Conservation (phyloP, 2,888 invertebrate genomes). For the Metacarcinus magister region DNA sequence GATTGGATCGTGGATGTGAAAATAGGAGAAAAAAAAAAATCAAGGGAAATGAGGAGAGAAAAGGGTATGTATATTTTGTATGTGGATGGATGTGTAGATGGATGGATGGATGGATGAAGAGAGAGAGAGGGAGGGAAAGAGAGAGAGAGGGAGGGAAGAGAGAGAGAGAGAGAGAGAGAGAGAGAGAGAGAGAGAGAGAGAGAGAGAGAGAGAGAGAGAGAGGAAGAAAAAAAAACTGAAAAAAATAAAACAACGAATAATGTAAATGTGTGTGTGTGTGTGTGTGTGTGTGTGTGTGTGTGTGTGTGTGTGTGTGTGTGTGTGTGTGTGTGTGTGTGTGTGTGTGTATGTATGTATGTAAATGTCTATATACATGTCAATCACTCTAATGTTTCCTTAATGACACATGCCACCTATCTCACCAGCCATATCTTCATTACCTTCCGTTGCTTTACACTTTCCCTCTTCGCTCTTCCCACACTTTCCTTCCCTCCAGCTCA, state of each 20-base stretch:
- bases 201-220: constrained; percentile 20
- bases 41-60: background rate
- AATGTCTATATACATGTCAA: too few relatives aligned
- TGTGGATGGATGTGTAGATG: background rate
- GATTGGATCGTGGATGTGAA: background rate
- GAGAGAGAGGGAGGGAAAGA: background rate
- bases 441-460: background rate
- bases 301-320: too few relatives aligned
- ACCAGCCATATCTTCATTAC: too few relatives aligned
- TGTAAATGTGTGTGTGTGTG: too few relatives aligned
- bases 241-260: too few relatives aligned
- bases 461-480: background rate
- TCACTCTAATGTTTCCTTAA: too few relatives aligned
- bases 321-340: too few relatives aligned
- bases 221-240: too few relatives aligned
- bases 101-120: background rate
- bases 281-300: too few relatives aligned
- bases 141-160: background rate
- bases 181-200: constrained; percentile 7
- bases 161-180: background rate
- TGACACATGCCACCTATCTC: background rate
- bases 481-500: background rate
- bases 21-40: background rate
- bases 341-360: too few relatives aligned
- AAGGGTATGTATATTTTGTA: background rate